A percentile compares a stretch with the other conserved stretches of the same genome.
phyloP scores from a whole-genome alignment of 2,888 invertebrate genomes.

The Scaptomyza polygonia region DNA sequence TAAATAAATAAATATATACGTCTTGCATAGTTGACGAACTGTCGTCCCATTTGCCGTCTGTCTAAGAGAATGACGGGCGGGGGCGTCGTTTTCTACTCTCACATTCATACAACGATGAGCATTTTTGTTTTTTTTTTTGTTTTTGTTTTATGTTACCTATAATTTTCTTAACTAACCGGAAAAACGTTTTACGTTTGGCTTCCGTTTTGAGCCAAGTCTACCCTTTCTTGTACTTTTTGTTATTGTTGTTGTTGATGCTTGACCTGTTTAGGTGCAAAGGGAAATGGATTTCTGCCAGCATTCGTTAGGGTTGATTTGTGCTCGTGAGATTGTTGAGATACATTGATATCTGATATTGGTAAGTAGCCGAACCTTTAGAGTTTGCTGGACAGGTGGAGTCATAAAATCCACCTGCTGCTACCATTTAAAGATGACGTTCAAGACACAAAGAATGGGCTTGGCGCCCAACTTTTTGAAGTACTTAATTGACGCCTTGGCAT shows the following conservation, averaged over 20 bases:
- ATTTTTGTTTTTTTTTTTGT: too few relatives aligned
- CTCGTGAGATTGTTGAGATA: constrained; percentile 42
- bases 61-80: background rate
- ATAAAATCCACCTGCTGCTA: constrained; percentile 24
- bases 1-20: constrained; percentile 60
- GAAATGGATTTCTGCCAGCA: constrained; percentile 17
- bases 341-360: constrained; percentile 14
- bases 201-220: constrained; percentile 35
- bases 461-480: constrained; percentile 58
- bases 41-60: constrained; percentile 33
- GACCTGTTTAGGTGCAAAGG: constrained; percentile 20
- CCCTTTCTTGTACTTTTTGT: constrained; percentile 13
- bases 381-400: background rate
- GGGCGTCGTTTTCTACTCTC: background rate
- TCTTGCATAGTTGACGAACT: constrained; percentile 57
- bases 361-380: background rate
- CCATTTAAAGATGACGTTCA: constrained; percentile 29
- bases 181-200: constrained; percentile 61
- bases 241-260: constrained; percentile 7
- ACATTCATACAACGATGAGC: background rate
- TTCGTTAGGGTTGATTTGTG: constrained; percentile 46
- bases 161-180: constrained; percentile 72
- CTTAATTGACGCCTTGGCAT: constrained; percentile 71
- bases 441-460: constrained; percentile 17
- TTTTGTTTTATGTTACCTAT: constrained; percentile 62